These are phyloP conservation scores for Petromus typicus DNA, from an alignment of 2,113 vertebrate genomes.

Conservation along the genomic window DNA sequence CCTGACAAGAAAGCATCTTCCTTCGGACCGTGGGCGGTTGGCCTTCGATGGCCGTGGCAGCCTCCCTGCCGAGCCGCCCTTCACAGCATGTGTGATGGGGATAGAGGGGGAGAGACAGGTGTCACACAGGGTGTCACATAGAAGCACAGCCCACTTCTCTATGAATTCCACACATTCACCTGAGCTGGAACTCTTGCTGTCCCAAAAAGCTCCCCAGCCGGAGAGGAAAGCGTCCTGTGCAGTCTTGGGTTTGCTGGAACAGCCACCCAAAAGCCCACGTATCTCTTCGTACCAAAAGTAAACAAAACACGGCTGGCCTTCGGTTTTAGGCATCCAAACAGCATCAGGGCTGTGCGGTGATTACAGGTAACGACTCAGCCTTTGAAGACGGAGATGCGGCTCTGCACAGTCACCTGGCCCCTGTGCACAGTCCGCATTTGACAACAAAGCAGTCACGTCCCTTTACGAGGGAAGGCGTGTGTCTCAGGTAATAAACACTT, in stretches of 20 bases:
- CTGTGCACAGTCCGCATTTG: conserved; percentile 46
- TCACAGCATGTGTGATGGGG: neutral
- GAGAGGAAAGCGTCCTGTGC: neutral
- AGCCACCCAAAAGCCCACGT: neutral
- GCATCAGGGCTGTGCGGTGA: neutral
- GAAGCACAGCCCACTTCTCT: neutral
- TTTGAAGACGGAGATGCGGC: conserved; percentile 74
- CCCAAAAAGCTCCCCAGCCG: neutral
- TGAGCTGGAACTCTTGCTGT: neutral
- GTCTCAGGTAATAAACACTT: conserved; percentile 74
- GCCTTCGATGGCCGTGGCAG: neutral
- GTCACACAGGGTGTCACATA: too few species aligned
- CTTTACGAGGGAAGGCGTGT: conserved; percentile 72
- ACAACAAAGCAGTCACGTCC: conserved; percentile 67
- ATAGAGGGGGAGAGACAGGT: neutral
- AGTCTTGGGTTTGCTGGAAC: neutral
- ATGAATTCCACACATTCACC: neutral
- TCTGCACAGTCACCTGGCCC: conserved; percentile 31
- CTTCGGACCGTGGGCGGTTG: neutral
- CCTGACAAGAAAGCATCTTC: neutral
- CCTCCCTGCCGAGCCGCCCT: neutral
- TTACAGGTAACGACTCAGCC: conserved; percentile 38
- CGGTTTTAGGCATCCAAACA: conserved; percentile 45
- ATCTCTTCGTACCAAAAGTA: neutral
- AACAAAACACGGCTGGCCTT: neutral